phyloP scores from a whole-genome alignment of 2,797 vertebrate genomes.

The Sarcoramphus papa region DNA sequence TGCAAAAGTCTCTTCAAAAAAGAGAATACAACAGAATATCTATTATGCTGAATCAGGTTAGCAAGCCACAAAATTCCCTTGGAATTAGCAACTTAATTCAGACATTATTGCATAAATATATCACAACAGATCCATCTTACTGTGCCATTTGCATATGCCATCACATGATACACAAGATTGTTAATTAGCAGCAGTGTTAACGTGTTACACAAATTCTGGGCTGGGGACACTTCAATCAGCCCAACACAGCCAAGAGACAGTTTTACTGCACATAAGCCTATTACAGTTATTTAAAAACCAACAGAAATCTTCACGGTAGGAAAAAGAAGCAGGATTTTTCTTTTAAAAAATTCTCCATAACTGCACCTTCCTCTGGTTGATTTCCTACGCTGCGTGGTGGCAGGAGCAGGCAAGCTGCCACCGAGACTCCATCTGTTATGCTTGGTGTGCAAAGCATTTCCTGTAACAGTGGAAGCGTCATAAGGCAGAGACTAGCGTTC shows the following conservation, averaged over 20 bases:
- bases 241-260: neutral
- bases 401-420: constrained; percentile 45
- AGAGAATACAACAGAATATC: neutral
- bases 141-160: neutral
- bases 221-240: neutral
- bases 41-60: neutral
- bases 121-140: neutral
- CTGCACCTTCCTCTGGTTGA: neutral
- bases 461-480: constrained; percentile 66
- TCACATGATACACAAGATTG: neutral
- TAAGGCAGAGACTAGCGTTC: constrained; percentile 40
- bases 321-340: neutral
- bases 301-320: neutral
- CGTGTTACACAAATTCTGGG: neutral
- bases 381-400: neutral
- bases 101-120: neutral
- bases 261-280: neutral
- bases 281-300: neutral
- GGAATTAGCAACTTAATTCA: neutral
- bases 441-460: constrained; percentile 76
- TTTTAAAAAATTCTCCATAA: neutral
- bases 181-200: neutral
- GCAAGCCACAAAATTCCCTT: neutral
- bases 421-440: constrained; percentile 60
- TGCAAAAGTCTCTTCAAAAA: neutral